These are phyloP conservation scores for Actias luna DNA, from an alignment of 2,888 invertebrate genomes.

Conservation along the genomic window DNA sequence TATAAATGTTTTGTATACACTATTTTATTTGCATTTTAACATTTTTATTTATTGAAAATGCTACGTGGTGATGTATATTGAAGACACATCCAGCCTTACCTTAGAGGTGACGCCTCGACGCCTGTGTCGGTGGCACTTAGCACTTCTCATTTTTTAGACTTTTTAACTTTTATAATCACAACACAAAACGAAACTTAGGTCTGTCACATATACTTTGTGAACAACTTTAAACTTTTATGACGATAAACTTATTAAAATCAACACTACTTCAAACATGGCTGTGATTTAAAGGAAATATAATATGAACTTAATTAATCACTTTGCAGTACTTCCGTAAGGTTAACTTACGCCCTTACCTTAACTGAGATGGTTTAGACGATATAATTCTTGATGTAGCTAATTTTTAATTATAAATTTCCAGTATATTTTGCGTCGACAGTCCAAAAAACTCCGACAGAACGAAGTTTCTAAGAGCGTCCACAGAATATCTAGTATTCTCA, in stretches of 20 bases:
- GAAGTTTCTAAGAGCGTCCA: conserved; percentile 32
- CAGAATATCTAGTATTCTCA: background rate
- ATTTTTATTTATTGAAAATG: conserved; percentile 35
- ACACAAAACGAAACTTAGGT: conserved; percentile 78
- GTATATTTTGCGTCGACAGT: conserved; percentile 65
- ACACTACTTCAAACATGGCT: conserved; percentile 82
- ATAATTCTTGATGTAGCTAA: conserved; percentile 72
- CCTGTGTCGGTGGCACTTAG: conserved; percentile 80
- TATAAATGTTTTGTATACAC: background rate
- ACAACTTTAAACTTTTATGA: conserved; percentile 73
- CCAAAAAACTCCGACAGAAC: conserved; percentile 62
- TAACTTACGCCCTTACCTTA: conserved; percentile 81
- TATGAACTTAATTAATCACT: conserved; percentile 81
- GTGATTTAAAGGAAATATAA: conserved; percentile 79
- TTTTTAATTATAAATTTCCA: conserved; percentile 60
- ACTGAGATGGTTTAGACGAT: conserved; percentile 74
- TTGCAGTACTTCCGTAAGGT: conserved; percentile 74
- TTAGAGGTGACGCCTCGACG: conserved; percentile 77
- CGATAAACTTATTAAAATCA: conserved; percentile 77
- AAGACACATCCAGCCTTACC: conserved; percentile 82
- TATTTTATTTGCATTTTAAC: background rate
- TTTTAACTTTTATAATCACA: conserved; percentile 77
- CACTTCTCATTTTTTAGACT: conserved; percentile 79
- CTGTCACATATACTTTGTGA: conserved; percentile 79
- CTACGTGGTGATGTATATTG: conserved; percentile 78